Conservation (phyloP, 2,888 invertebrate genomes). For the Fabriciana adippe region DNA sequence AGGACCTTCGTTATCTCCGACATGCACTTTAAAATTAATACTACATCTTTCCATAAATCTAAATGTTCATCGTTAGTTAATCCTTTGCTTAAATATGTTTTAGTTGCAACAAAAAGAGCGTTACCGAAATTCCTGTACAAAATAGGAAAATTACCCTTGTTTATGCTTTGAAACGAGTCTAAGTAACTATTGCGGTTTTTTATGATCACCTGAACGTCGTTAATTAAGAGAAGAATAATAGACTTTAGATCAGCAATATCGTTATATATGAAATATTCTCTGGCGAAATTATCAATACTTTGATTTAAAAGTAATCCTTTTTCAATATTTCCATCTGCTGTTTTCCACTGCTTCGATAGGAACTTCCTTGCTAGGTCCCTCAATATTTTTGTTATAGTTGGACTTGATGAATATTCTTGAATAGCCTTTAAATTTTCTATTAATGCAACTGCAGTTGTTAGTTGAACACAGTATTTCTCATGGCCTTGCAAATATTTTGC, state of each 20-base stretch:
- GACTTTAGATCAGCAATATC: conserved; percentile 82
- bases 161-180: conserved; percentile 84
- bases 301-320: conserved; percentile 85
- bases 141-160: conserved; percentile 85
- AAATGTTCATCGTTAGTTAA: conserved; percentile 84
- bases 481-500: conserved; percentile 69
- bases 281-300: conserved; percentile 84
- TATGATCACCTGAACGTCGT: conserved; percentile 79
- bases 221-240: conserved; percentile 78
- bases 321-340: conserved; percentile 83
- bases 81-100: conserved; percentile 70
- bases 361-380: conserved; percentile 71
- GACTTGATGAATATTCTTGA: conserved; percentile 67
- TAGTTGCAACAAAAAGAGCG: conserved; percentile 81
- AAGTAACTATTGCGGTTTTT: conserved; percentile 83
- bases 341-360: conserved; percentile 86
- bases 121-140: conserved; percentile 85
- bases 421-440: conserved; percentile 79
- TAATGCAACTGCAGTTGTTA: conserved; percentile 80
- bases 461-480: conserved; percentile 76
- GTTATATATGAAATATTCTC: conserved; percentile 84
- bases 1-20: conserved; percentile 85
- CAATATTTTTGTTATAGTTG: conserved; percentile 68
- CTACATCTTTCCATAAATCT: conserved; percentile 85
- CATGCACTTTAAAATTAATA: conserved; percentile 84